Evolutionary conservation across 2,888 invertebrate species (phyloP), one percentile per base, ranked within the genome.

Genomic region (Boloria selene): DNA sequence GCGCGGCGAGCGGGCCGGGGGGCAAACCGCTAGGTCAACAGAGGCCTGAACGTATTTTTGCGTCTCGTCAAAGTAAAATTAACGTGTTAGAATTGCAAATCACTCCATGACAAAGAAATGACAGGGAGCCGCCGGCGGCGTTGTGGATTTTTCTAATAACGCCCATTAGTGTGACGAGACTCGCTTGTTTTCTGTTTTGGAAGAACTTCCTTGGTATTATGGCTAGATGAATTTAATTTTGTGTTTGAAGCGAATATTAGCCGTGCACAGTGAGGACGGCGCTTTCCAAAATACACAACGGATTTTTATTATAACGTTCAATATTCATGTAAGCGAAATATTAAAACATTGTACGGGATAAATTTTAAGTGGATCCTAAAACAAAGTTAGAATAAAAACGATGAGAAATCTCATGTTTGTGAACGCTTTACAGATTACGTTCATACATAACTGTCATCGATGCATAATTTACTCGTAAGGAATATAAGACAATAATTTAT

Each of bases 51-150:
- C 83, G 85, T 87, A 88, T 89, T 90, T 90, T 90, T 88, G 81
- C 85, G 87, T 83, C 83, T 82, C 88, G 86, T 89, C 91, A 90
- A 90, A 88, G 90, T 85, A 81, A 90, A 91, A 91, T 91, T 91
- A 91, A 84, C 87, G 88, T 84, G 79, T 87, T 88, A 83, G 89
- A 91, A 87, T 90, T 91, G 90, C 90, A 91, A 91, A 91, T 91
- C 87, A 89, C 82, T 81, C 79, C 77, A 74, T 82, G 82, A 86
- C 87, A 88, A 88, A 88, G 89, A 87, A 87, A 89, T 82, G 86
- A 86, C 87, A 84, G 85, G 84, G 80, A 82, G 81, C 80, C 69
- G 70, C 71, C 84, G 79, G 70, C 77, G 80, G 82, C 81, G 79
- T 76, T 88, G 88, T 88, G 79, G 85, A 86, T 87, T 88, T 88